These are phyloP conservation scores for Brachionus asplanchnoidis DNA, from an alignment of 1,140 invertebrate species.

Conservation along the genomic window DNA sequence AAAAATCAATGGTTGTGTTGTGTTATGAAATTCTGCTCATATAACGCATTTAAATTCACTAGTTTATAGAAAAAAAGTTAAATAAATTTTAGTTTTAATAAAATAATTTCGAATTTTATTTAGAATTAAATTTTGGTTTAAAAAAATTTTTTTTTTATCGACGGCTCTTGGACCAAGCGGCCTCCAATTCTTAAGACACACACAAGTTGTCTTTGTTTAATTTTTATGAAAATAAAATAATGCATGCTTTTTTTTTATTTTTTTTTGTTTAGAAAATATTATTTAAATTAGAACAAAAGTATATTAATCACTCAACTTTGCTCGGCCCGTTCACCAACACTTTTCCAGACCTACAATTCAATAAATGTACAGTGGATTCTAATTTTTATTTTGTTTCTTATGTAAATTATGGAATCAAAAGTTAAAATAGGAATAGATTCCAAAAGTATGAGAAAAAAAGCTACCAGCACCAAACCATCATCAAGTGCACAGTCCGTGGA, in stretches of 20 bases:
- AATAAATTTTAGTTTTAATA: neutral
- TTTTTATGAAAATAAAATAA: neutral
- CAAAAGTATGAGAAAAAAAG: neutral
- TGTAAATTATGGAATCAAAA: slow-evolving; percentile 2
- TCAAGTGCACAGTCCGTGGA: neutral
- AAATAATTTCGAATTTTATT: neutral
- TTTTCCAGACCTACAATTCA: neutral
- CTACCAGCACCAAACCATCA: neutral
- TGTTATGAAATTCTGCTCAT: neutral
- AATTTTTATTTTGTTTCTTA: neutral
- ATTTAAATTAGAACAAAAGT: neutral
- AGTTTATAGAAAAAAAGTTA: neutral
- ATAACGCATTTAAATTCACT: neutral
- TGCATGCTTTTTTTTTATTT: neutral
- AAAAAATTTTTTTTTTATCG: neutral
- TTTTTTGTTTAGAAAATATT: neutral
- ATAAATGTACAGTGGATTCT: neutral
- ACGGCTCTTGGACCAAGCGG: neutral
- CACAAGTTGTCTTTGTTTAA: neutral
- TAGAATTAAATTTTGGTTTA: neutral
- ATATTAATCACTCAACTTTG: neutral
- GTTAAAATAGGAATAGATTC: neutral
- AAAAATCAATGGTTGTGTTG: neutral
- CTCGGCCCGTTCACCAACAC: neutral
- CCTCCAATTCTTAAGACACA: neutral